Conservation (phyloP, 2,113 vertebrate species). For the Gopherus flavomarginatus region DNA sequence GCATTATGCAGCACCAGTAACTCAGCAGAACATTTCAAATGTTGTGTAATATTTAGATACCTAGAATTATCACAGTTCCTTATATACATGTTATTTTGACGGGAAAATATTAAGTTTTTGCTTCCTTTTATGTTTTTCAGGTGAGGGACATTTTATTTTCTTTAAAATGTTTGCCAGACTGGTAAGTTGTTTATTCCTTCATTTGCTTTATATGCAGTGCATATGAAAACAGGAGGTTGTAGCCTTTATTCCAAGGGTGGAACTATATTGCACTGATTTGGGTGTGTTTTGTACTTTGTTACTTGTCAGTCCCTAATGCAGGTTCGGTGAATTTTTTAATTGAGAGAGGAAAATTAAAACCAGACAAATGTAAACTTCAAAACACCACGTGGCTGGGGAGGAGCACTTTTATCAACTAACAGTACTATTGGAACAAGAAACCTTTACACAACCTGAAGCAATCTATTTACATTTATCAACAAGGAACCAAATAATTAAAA, state of each 20-base stretch:
- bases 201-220: neutral
- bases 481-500: too few relatives aligned
- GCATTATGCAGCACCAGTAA: neutral
- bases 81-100: neutral
- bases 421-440: too few relatives aligned
- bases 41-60: neutral
- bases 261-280: neutral
- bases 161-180: slow-evolving; percentile 14
- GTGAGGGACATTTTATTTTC: slow-evolving; percentile 48
- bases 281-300: neutral
- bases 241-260: neutral
- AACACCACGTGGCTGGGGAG: too few relatives aligned
- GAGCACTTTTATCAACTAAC: too few relatives aligned
- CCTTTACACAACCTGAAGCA: too few relatives aligned
- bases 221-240: neutral
- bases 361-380: too few relatives aligned
- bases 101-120: slow-evolving; percentile 39
- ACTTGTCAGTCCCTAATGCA: too few relatives aligned
- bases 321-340: too few relatives aligned
- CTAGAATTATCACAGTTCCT: neutral
- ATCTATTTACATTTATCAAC: too few relatives aligned
- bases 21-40: neutral
- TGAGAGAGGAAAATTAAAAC: too few relatives aligned
- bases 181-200: slow-evolving; percentile 42
- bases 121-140: slow-evolving; percentile 63